Conservation (phyloP, 2,797 vertebrate genomes). For the Sebastes diploproa region DNA sequence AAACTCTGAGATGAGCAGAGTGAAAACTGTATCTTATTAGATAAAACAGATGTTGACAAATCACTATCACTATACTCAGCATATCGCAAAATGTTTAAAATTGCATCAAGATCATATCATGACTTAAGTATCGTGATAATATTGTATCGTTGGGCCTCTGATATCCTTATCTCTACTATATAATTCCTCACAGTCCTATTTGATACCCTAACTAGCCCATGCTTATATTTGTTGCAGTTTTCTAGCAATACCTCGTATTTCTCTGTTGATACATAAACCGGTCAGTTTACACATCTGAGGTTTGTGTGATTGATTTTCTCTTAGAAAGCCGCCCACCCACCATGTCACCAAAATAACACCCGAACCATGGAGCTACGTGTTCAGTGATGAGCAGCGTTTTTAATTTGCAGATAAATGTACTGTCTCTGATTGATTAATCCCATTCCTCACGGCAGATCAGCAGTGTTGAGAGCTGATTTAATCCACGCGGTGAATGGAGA, state of each 20-base stretch:
- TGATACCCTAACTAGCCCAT: neutral
- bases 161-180: too few species aligned
- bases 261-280: constrained; percentile 13
- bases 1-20: too few species aligned
- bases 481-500: constrained; percentile 58
- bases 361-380: constrained; percentile 17
- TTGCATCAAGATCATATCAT: too few species aligned
- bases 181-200: neutral
- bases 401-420: constrained; percentile 65
- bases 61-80: too few species aligned
- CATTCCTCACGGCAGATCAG: constrained; percentile 78
- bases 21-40: too few species aligned
- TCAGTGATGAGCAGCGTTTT: constrained; percentile 40
- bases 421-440: constrained; percentile 76
- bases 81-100: too few species aligned
- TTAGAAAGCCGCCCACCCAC: constrained; percentile 53
- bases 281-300: constrained; percentile 27
- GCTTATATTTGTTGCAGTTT: neutral
- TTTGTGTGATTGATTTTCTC: constrained; percentile 28
- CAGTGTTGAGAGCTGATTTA: constrained; percentile 68
- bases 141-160: too few species aligned
- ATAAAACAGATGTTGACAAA: too few species aligned
- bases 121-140: too few species aligned
- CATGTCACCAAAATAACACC: constrained; percentile 65
- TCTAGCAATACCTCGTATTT: neutral